Conservation (phyloP, 64 coral and sea anemone genomes). For the Stichodactyla mertensii region DNA sequence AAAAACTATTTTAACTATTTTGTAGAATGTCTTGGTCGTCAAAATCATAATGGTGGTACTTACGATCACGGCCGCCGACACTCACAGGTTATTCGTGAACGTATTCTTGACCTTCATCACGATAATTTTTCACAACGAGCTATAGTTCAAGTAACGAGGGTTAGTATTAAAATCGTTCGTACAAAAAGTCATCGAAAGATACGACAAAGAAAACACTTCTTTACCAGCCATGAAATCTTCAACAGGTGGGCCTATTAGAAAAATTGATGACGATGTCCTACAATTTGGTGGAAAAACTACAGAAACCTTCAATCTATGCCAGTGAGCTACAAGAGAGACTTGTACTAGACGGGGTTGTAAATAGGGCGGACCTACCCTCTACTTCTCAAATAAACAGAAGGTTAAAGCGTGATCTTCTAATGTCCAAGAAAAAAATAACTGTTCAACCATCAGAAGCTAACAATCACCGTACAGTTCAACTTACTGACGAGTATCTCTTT, state of each 20-base stretch:
- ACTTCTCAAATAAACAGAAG: not conserved
- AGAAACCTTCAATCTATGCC: no score
- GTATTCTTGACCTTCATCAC: constrained; percentile 22
- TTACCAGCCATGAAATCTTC: no score
- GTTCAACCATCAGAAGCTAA: not conserved
- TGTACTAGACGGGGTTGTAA: not conserved
- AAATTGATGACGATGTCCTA: no score
- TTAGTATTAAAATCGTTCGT: not conserved
- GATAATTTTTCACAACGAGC: not conserved
- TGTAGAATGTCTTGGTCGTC: no score
- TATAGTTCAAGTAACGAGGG: not conserved
- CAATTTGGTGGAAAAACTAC: no score
- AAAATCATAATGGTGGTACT: no score
- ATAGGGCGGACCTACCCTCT: not conserved
- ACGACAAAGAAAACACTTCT: no score
- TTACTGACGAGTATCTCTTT: no score
- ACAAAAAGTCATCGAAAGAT: no score
- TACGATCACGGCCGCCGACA: constrained; percentile 20
- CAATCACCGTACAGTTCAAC: not conserved
- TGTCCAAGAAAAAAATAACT: constrained; percentile 5
- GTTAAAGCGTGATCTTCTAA: not conserved
- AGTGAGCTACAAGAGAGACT: no score
- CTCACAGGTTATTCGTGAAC: not conserved
- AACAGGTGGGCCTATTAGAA: no score
- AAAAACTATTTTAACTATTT: no score